Evolutionary conservation across 2,113 vertebrate species (phyloP), one percentile per base, ranked within the genome.

Genomic region (Rhegmatorhina hoffmannsi): DNA sequence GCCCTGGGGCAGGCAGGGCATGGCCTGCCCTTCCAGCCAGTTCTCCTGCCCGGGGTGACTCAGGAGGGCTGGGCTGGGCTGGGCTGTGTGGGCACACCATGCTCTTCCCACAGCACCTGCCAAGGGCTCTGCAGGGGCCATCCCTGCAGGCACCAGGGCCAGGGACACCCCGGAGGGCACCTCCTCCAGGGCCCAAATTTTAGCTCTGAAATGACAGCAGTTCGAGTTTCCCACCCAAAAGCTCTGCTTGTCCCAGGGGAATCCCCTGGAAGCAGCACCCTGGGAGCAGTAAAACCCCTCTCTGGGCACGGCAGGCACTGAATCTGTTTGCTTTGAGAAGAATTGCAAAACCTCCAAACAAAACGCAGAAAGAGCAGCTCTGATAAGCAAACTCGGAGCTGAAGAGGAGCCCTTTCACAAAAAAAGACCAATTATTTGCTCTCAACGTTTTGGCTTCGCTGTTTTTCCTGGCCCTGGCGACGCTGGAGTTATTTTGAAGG

Each of bases 381-480:
- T 6, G 5, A 84, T n/a, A 55, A 2, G 72, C 72, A 74, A n/a
- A 31, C 79, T 67, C 3, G 1, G 79, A 83, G 85, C 75, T 47
- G 43, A 52, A 70, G 90, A 81, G 43, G 31, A 95, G 76, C 84
- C 80, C 75, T 81, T 68, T 90, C 66, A 63, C 85, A 93, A 69
- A 79, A 50, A 38, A 92, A 80, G 59, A n/a, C 33, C 46, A 40
- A 56, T 89, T 92, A 91, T 91, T 95, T 94, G 93, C 91, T 97
- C 56, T 84, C 96, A 84, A 56, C 18, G 24, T 50, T 80, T 79
- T 95, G 93, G 90, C 95, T 92, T 10, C 0, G 7, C 78, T 94
- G 17, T 93, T 96, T 89, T 95, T 96, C 93, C 96, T 95, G 96
- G 95, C 96, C 79, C 87, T 94, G 56, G 36, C 5, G 47, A 55